Evolutionary conservation across 2,888 invertebrate genomes (phyloP), one percentile per base, ranked within the genome.

Genomic region (Archips crataeganus): DNA sequence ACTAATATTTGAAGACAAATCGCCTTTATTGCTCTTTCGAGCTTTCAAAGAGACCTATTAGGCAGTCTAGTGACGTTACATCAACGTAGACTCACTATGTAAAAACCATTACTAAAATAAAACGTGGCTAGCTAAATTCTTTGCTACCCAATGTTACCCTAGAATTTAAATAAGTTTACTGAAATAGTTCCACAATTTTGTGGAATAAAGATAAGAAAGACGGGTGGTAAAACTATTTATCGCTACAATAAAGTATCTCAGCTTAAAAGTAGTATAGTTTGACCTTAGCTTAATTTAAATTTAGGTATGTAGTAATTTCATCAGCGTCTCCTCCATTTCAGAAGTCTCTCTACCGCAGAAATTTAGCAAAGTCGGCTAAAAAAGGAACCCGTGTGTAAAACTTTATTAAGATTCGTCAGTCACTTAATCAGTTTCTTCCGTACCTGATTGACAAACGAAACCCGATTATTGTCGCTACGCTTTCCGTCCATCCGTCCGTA

Each of bases 1-100:
- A 63, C 45, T 32, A 23, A 36, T 57, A 71, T 66, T 66, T 66
- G 60, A 61, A 34, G 32, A 60, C 42, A 63, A 72, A 68, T 57
- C 36, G 61, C 54, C 47, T 36, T 39, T 11, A 67, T 59, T 49
- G 39, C 39, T 63, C 72, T 63, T 63, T 42, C 23, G 39, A 63
- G 49, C 57, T 49, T 71, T 64, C 47, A 47, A 57, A 68, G 36
- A n/a, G n/a, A 54, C 45, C 13, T 54, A 62, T 67, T 71, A 61
- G 54, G 45, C 11, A 66, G 61, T 47, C 42, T 36, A 67, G 61
- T 62, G 66, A 67, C 59, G 70, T 39, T 10, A 67, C 45, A 15
- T 34, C 47, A 62, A 39, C 34, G 10, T 63, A n/a, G 59, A 59
- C 49, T 65, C 51, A 59, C 71, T 42, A 71, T 10, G 15, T 65